phyloP scores from a whole-genome alignment of 2,888 invertebrate species.

The Drosophila aldrichi region DNA sequence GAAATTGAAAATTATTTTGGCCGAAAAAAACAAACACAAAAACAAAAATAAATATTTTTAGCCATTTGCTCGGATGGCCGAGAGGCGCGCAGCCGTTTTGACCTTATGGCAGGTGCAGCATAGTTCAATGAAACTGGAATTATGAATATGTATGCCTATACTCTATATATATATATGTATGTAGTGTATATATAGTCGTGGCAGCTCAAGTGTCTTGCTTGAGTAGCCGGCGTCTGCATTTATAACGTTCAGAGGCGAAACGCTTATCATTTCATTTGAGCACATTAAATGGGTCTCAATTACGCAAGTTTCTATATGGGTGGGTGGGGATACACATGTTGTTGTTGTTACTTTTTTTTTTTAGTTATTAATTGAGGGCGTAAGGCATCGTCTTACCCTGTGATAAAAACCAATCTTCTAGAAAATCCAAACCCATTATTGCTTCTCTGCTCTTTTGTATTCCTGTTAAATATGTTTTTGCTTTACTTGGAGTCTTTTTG shows the following conservation, averaged over 20 bases:
- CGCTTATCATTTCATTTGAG: constrained; percentile 29
- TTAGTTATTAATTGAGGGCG: constrained; percentile 9
- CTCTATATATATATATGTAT: no score
- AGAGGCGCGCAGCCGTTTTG: constrained; percentile 51
- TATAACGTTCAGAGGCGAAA: constrained; percentile 1
- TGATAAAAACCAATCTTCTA: constrained; percentile 85
- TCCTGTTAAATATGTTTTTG: constrained; percentile 45
- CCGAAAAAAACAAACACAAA: no score
- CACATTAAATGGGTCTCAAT: constrained; percentile 58
- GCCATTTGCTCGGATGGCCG: constrained; percentile 45
- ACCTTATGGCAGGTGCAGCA: constrained; percentile 74
- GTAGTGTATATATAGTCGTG: not conserved
- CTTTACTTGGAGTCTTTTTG: constrained; percentile 46
- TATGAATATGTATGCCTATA: constrained; percentile 40
- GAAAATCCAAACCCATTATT: constrained; percentile 83
- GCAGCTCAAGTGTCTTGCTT: constrained; percentile 2
- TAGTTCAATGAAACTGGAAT: constrained; percentile 74
- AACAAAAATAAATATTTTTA: constrained; percentile 71
- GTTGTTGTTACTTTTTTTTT: not conserved
- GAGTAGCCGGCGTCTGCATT: constrained; percentile 32
- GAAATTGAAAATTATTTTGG: constrained; percentile 76
- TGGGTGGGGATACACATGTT: not conserved
- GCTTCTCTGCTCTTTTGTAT: constrained; percentile 42
- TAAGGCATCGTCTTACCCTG: constrained; percentile 81
- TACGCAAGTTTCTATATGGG: constrained; percentile 63